Conservation (phyloP, 2,888 invertebrate species). For the Harpagoxenus sublaevis region DNA sequence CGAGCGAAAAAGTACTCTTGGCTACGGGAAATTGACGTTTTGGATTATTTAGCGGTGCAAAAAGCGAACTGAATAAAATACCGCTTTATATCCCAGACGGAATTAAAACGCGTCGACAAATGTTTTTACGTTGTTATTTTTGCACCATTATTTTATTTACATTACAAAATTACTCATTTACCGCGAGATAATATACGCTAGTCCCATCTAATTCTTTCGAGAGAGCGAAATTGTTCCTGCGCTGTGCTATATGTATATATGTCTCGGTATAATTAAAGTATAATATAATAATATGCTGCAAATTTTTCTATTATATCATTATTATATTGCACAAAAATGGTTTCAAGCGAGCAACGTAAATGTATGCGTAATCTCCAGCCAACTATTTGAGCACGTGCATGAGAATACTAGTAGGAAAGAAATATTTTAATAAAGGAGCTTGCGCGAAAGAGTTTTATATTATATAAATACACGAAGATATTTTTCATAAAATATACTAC, state of each 20-base stretch:
- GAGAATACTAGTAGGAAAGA: background rate
- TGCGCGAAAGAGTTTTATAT: background rate
- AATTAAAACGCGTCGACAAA: conserved; percentile 43
- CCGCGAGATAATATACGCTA: background rate
- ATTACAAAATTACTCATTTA: conserved; percentile 28
- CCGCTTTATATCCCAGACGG: conserved; percentile 17
- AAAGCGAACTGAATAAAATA: conserved; percentile 32
- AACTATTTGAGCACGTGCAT: background rate
- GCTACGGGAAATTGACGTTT: conserved; percentile 53
- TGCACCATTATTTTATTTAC: conserved; percentile 13
- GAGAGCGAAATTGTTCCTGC: conserved; percentile 4
- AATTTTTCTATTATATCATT: conserved; percentile 8
- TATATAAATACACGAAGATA: background rate
- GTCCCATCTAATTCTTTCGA: background rate
- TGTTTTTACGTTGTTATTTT: conserved; percentile 29
- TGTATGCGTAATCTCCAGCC: background rate
- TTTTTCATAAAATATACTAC: background rate
- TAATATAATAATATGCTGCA: background rate
- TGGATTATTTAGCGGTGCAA: conserved; percentile 52
- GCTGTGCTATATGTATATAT: background rate
- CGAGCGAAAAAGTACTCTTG: conserved; percentile 52
- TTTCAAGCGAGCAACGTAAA: background rate
- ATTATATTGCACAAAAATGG: background rate
- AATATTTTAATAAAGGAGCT: conserved; percentile 22
- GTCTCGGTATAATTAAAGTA: background rate